phyloP scores from a whole-genome alignment of 2,888 invertebrate species.

The Phyto melanocephala region DNA sequence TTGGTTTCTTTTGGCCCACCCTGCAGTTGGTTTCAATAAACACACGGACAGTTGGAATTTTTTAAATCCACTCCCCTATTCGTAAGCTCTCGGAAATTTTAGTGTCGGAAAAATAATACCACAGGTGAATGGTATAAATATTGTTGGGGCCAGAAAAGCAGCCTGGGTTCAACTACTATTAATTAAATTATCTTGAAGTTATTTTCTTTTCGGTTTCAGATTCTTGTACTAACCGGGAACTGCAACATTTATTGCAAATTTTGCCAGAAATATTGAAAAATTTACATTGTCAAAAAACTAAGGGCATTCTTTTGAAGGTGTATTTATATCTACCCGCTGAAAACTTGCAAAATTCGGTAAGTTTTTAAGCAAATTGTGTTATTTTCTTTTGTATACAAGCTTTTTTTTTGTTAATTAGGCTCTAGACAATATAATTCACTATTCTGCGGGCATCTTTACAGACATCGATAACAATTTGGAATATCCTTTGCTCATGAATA shows the following conservation, averaged over 20 bases:
- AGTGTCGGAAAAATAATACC: too few species aligned
- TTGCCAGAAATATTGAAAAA: conserved; percentile 54
- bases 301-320: conserved; percentile 53
- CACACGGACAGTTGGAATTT: too few species aligned
- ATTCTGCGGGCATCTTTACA: conserved; percentile 38
- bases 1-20: too few species aligned
- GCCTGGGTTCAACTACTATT: too few species aligned
- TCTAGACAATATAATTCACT: conserved; percentile 43
- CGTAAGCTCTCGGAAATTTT: too few species aligned
- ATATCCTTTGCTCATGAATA: conserved; percentile 60
- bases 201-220: background rate
- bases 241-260: conserved; percentile 45
- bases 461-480: conserved; percentile 14
- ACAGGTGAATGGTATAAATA: too few species aligned
- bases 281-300: conserved; percentile 26
- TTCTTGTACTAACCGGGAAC: background rate
- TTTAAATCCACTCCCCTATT: too few species aligned
- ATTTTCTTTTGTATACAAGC: background rate
- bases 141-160: too few species aligned
- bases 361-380: background rate
- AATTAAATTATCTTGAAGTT: background rate
- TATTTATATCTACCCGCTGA: background rate
- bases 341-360: conserved; percentile 27
- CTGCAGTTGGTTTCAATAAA: too few species aligned
- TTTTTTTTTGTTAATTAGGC: conserved; percentile 37